Evolutionary conservation across 2,113 vertebrate genomes (phyloP), one percentile per base, ranked within the genome.

Genomic region (Parus major): DNA sequence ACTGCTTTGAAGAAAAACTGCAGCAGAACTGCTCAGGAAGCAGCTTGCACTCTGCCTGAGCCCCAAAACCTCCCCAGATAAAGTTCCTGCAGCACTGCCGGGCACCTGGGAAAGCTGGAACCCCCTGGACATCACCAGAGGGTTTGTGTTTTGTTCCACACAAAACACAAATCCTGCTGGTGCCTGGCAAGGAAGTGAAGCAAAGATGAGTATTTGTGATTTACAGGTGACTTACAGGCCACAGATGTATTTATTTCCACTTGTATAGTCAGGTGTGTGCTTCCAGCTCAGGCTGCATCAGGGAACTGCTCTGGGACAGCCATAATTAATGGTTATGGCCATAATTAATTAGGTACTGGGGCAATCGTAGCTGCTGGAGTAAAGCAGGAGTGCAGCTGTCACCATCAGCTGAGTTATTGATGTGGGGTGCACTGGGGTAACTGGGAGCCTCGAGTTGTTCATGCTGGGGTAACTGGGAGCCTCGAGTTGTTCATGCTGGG

Each of bases 91-190:
- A 55, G 10, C 46, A 1, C 49, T 66, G 55, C 68, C 47, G n/a
- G 3, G 59, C 52, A 7, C 3, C 0, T 12, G 53, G 76, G 25
- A 36, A 10, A 72, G 66, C 59, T 73, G 64, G 27, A 20, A 9
- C 44, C 35, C 27, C 29, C 7, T 1, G 36, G 59, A 16, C 39
- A 8, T 7, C 15, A 31, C 68, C 14, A 25, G 31, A 46, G 49
- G 5, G 1, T n/a, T n/a, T n/a, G n/a, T n/a, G n/a, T n/a, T n/a
- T n/a, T 5, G 16, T 3, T 65, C 10, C 19, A 8, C 11, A 11
- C 33, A 17, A 36, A 73, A 35, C 4, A 15, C 15, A 24, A 55
- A 18, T 17, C 2, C 29, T 5, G 47, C 1, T 13, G 27, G 1
- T 41, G 65, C 56, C 72, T 86, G 46, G 4, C 36, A 27, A 10